Evolutionary conservation across 2,888 invertebrate species (phyloP).

Genomic region (Neoascia interrupta): DNA sequence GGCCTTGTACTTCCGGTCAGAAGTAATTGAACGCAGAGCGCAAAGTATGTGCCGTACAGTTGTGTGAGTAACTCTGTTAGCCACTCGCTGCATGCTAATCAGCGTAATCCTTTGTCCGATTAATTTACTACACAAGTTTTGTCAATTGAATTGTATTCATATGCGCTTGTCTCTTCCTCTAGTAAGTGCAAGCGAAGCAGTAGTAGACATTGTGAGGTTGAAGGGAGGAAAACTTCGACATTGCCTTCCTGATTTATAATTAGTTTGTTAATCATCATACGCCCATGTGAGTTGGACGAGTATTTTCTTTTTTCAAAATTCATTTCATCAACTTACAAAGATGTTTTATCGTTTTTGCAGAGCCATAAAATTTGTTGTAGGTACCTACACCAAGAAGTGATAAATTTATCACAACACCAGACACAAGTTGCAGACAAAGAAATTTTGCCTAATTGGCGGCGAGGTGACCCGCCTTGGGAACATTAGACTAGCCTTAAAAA

Average conservation of each 20-base stretch:
- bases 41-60: not conserved
- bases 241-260: slow-evolving; percentile 12
- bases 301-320: not conserved
- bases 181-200: not conserved
- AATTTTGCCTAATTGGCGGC: slow-evolving; percentile 34
- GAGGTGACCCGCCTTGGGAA: slow-evolving; percentile 28
- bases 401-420: slow-evolving; percentile 23
- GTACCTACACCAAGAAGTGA: slow-evolving; percentile 5
- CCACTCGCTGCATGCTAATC: slow-evolving; percentile 53
- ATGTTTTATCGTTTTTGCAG: not conserved
- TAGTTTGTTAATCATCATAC: slow-evolving; percentile 39
- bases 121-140: slow-evolving; percentile 34
- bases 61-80: slow-evolving; percentile 49
- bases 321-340: not conserved
- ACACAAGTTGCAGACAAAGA: slow-evolving; percentile 53
- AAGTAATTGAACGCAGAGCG: slow-evolving; percentile 32
- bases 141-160: slow-evolving; percentile 40
- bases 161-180: not conserved
- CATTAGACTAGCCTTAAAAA: slow-evolving; percentile 4
- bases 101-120: slow-evolving; percentile 51
- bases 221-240: not conserved
- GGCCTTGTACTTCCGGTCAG: slow-evolving; percentile 68
- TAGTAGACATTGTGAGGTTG: not conserved
- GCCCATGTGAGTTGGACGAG: too few relatives aligned
- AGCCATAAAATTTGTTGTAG: too few relatives aligned